Conservation (phyloP, 35 echinoderm and acorn worm genomes). For the Amphiura filiformis region DNA sequence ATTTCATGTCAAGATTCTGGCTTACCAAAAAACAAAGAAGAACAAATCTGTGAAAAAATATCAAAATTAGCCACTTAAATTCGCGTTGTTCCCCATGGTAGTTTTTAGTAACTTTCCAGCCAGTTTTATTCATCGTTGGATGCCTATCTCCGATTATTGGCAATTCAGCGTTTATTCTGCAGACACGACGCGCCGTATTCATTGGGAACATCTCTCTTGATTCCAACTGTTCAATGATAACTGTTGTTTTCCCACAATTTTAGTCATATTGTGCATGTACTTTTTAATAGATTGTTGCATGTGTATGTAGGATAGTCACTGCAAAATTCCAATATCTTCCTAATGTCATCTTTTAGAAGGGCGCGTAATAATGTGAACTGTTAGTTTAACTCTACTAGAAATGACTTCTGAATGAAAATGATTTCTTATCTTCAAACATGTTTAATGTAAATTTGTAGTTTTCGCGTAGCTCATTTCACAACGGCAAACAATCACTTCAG, state of each 20-base stretch:
- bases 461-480: too few species aligned
- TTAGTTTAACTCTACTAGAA: too few species aligned
- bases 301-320: background rate
- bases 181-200: background rate
- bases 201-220: background rate
- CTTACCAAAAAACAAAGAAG: background rate
- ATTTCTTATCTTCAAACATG: too few species aligned
- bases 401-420: too few species aligned
- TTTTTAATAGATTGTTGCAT: slow-evolving; percentile 15
- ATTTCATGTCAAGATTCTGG: too few species aligned
- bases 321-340: background rate
- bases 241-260: background rate
- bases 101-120: background rate
- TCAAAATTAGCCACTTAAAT: background rate
- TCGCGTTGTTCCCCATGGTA: background rate
- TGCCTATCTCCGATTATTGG: background rate
- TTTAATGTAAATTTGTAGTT: too few species aligned
- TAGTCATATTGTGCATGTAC: slow-evolving; percentile 6
- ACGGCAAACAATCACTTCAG: too few species aligned
- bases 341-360: background rate
- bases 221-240: background rate
- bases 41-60: background rate
- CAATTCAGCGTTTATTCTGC: background rate
- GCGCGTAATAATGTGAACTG: too few species aligned
- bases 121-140: background rate